These are phyloP conservation scores for Nanorana parkeri DNA, from an alignment of 2,113 vertebrate genomes.

Conservation along the genomic window DNA sequence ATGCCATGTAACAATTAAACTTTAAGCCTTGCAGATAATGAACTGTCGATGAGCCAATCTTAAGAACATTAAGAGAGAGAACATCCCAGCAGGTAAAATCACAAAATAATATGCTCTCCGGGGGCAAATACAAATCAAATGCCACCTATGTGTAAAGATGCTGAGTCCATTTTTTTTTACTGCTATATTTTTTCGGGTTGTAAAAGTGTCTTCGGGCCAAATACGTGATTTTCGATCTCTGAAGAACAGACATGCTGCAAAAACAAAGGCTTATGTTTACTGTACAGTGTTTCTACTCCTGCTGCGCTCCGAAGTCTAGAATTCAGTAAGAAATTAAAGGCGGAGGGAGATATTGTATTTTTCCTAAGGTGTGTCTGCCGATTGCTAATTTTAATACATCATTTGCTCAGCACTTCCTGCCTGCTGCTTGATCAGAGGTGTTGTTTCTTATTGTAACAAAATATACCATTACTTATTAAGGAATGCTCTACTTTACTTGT, in stretches of 20 bases:
- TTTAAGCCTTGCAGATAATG: slow-evolving; percentile 47
- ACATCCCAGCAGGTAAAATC: slow-evolving; percentile 33
- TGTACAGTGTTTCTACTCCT: neutral
- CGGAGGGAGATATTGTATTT: slow-evolving; percentile 31
- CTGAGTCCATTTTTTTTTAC: neutral
- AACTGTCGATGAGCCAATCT: slow-evolving; percentile 45
- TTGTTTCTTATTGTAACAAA: neutral
- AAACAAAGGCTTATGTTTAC: slow-evolving; percentile 8
- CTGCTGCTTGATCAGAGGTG: neutral
- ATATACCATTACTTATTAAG: too few relatives aligned
- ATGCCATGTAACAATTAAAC: slow-evolving; percentile 46
- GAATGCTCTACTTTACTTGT: too few relatives aligned
- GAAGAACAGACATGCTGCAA: neutral
- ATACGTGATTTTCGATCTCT: neutral
- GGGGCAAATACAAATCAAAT: slow-evolving; percentile 19
- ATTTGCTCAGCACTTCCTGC: neutral
- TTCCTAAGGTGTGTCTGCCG: slow-evolving; percentile 7
- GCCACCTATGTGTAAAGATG: slow-evolving; percentile 23
- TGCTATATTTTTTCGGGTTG: neutral
- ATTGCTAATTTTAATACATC: slow-evolving; percentile 2
- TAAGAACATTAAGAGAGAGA: slow-evolving; percentile 29
- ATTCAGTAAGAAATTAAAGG: neutral
- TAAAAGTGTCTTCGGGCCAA: slow-evolving; percentile 34
- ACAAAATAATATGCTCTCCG: slow-evolving; percentile 19
- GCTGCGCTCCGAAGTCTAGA: neutral